Evolutionary conservation across 2,888 invertebrate genomes (phyloP), one percentile per base, ranked within the genome.

Genomic region (Machimus rusticus): DNA sequence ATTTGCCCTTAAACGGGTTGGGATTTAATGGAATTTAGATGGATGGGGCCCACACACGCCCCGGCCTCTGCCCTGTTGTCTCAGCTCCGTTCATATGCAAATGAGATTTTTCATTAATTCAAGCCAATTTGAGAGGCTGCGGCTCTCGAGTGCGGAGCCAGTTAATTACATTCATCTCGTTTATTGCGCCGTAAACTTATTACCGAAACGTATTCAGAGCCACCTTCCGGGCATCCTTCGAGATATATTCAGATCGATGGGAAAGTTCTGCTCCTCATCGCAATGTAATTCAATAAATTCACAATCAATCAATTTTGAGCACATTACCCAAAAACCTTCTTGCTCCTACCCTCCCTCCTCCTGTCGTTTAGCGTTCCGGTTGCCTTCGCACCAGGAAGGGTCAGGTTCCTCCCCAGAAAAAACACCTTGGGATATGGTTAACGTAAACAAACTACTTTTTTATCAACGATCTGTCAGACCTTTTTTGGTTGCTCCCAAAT

Each of bases 1-100:
- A 81, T 81, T 81, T 81, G 55, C 66, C 66, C 82, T 84, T 66
- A 84, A 84, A 84, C 39, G 66, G 66, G 55, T 84, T 37, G 66
- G 82, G 66, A 84, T 84, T 84, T 84, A 84, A 84, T 84, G 82
- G 82, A 84, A 66, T 84, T 84, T 66, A 84, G 66, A 84, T 84
- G 28, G 66, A 23, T 28, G 19, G 9, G 16, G 66, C 66, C 34
- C 66, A 66, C 66, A 57, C 57, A 57, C 57, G 6, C 12, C 66
- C 12, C 9, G 9, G 34, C 6, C 66, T 66, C 57, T 66, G 66
- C 23, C 28, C n/a, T n/a, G 66, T 66, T 66, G 66, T 57, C 19
- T 39, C 23, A 8, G 66, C 12, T 16, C 55, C 8, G 51, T 81
- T 81, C 81, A 51, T 81, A 55, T 81, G 81, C 55, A 81, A 81